These are phyloP conservation scores for Eretmochelys imbricata DNA, from an alignment of 2,113 vertebrate genomes.

Conservation along the genomic window DNA sequence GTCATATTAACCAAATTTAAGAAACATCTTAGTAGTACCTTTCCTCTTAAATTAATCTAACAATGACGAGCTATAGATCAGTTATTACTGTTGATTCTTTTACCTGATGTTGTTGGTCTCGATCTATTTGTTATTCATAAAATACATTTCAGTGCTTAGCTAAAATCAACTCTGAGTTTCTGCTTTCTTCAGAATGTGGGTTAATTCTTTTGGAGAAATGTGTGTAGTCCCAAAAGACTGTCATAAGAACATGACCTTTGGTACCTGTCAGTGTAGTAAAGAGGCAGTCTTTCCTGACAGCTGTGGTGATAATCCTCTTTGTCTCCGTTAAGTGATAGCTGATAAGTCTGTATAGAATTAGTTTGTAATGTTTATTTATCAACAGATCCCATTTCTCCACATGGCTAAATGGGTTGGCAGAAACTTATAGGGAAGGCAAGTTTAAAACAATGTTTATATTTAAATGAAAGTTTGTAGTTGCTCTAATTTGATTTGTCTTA, in stretches of 20 bases:
- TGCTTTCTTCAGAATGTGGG: conserved; percentile 37
- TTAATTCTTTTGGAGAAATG: conserved; percentile 51
- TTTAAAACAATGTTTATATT: not conserved
- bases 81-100: conserved; percentile 23
- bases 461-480: not conserved
- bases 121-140: conserved; percentile 32
- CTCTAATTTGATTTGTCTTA: not conserved
- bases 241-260: conserved; percentile 75
- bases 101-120: fast-evolving
- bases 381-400: conserved; percentile 21
- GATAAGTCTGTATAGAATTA: conserved; percentile 68
- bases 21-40: conserved; percentile 6
- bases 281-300: conserved; percentile 52
- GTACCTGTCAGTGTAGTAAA: conserved; percentile 68
- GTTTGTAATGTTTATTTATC: conserved; percentile 69
- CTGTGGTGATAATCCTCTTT: conserved; percentile 77
- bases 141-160: conserved; percentile 7
- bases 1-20: not conserved
- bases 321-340: conserved; percentile 68
- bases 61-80: conserved; percentile 4
- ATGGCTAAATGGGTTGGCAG: conserved; percentile 12
- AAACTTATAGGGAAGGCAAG: not conserved
- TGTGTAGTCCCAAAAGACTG: not conserved
- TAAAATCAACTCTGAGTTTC: conserved; percentile 39
- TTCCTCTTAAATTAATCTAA: not conserved